A percentile compares a stretch with the other conserved stretches of the same genome.
Evolutionary conservation across 1,140 invertebrate genomes (phyloP).

Genomic region (Campoletis sonorensis): DNA sequence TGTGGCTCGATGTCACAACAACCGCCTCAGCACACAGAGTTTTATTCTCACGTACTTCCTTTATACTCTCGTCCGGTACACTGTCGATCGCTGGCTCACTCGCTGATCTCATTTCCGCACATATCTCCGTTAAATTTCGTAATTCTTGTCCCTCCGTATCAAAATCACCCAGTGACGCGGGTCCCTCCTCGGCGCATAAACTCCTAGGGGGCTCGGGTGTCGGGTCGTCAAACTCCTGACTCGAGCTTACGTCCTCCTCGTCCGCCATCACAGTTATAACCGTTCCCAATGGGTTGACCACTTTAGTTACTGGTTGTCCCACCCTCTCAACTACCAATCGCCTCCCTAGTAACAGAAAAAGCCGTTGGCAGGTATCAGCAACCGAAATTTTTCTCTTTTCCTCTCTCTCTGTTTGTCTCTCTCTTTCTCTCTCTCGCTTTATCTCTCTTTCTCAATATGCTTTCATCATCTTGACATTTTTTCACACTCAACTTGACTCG

Average conservation of each 20-base stretch:
- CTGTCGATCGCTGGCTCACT: conserved; percentile 72
- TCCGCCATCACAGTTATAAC: conserved; percentile 79
- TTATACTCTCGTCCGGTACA: conserved; percentile 69
- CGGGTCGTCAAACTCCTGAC: conserved; percentile 73
- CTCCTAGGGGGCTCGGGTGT: conserved; percentile 70
- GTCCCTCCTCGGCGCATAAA: conserved; percentile 77
- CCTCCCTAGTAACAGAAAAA: conserved; percentile 85
- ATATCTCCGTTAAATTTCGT: conserved; percentile 71
- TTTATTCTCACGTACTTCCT: conserved; percentile 67
- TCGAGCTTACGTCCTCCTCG: conserved; percentile 71
- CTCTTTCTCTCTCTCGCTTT: conserved; percentile 6
- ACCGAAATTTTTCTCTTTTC: conserved; percentile 41
- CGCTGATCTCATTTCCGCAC: conserved; percentile 72
- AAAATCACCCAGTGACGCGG: conserved; percentile 71
- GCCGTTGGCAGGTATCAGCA: conserved; percentile 85
- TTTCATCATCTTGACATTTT: not conserved
- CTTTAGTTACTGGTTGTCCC: conserved; percentile 79
- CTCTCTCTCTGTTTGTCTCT: conserved; percentile 6
- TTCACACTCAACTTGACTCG: too few relatives aligned
- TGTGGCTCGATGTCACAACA: conserved; percentile 17
- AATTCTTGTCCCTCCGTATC: conserved; percentile 65
- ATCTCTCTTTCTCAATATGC: not conserved
- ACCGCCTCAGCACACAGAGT: conserved; percentile 67
- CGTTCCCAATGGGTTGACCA: conserved; percentile 84
- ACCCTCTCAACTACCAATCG: conserved; percentile 78